phyloP scores from a whole-genome alignment of 1,140 invertebrate genomes.

The Bicyclus anynana region DNA sequence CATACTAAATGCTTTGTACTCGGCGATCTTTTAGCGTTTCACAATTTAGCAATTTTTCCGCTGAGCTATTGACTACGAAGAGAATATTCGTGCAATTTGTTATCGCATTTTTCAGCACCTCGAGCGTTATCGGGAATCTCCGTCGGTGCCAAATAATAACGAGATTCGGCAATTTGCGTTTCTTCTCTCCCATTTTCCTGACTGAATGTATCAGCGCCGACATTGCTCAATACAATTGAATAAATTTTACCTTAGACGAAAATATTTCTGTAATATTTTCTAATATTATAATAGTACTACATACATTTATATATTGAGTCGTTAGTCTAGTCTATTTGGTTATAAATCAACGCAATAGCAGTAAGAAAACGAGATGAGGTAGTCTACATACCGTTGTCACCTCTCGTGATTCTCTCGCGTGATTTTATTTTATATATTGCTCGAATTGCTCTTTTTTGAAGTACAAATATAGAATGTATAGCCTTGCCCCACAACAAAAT shows the following conservation, averaged over 20 bases:
- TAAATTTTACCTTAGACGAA: slow-evolving; percentile 11
- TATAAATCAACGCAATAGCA: too few species aligned
- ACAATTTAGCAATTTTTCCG: not conserved
- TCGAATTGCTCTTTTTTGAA: too few species aligned
- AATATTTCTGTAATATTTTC: slow-evolving; percentile 1
- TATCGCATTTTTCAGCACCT: slow-evolving; percentile 12
- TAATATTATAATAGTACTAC: not conserved
- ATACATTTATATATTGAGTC: too few species aligned
- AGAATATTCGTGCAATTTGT: not conserved
- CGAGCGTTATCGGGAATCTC: slow-evolving; percentile 35
- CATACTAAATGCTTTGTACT: too few species aligned
- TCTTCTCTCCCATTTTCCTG: slow-evolving; percentile 33
- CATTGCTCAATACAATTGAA: slow-evolving; percentile 14
- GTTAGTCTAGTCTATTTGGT: too few species aligned
- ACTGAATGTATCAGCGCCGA: slow-evolving; percentile 14
- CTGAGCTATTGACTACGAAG: not conserved
- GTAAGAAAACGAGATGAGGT: too few species aligned
- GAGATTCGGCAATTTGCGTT: slow-evolving; percentile 58
- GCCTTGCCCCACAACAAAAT: too few species aligned
- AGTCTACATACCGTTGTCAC: too few species aligned
- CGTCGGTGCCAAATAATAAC: slow-evolving; percentile 49
- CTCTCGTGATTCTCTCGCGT: too few species aligned
- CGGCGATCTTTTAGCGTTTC: too few species aligned
- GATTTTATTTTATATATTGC: too few species aligned
- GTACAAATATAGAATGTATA: too few species aligned